Evolutionary conservation across 2,797 vertebrate species (phyloP).

Genomic region (Pangasius djambal): DNA sequence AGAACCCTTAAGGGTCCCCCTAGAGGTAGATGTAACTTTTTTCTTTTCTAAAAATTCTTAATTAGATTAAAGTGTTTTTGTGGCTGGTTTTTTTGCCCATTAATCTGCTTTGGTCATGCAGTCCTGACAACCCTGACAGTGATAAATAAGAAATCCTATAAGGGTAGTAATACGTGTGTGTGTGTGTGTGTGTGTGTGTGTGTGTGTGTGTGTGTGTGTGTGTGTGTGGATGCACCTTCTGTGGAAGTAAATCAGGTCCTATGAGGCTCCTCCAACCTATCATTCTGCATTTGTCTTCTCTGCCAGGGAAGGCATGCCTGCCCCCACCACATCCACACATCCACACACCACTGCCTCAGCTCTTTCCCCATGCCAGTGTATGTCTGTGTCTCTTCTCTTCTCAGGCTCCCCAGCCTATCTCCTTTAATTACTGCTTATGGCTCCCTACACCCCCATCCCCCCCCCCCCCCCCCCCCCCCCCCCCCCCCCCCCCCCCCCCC

Average conservation of each 20-base stretch:
- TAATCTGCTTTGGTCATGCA: background rate
- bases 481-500: background rate
- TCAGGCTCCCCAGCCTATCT: slow-evolving; percentile 59
- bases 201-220: slow-evolving; percentile 40
- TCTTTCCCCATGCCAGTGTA: slow-evolving; percentile 54
- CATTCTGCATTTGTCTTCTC: slow-evolving; percentile 79
- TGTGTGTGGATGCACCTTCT: slow-evolving; percentile 18
- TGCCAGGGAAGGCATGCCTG: slow-evolving; percentile 65
- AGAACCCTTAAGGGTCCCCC: background rate
- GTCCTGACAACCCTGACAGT: background rate
- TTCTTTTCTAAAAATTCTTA: background rate
- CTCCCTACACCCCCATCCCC: slow-evolving; percentile 38
- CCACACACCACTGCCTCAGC: slow-evolving; percentile 56
- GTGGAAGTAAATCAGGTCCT: slow-evolving; percentile 78
- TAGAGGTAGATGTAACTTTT: background rate
- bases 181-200: slow-evolving; percentile 2
- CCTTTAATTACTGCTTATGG: slow-evolving; percentile 63
- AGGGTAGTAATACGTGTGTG: slow-evolving; percentile 60
- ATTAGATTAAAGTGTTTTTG: background rate
- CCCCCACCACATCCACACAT: slow-evolving; percentile 50
- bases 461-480: slow-evolving; percentile 13
- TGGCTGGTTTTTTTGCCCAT: background rate
- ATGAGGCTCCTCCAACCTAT: slow-evolving; percentile 82
- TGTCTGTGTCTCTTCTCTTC: slow-evolving; percentile 56
- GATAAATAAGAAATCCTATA: slow-evolving; percentile 16